Base-by-base conservation (phyloP, 2,888 invertebrate species). In the Caenorhabditis zanzibari region DNA sequence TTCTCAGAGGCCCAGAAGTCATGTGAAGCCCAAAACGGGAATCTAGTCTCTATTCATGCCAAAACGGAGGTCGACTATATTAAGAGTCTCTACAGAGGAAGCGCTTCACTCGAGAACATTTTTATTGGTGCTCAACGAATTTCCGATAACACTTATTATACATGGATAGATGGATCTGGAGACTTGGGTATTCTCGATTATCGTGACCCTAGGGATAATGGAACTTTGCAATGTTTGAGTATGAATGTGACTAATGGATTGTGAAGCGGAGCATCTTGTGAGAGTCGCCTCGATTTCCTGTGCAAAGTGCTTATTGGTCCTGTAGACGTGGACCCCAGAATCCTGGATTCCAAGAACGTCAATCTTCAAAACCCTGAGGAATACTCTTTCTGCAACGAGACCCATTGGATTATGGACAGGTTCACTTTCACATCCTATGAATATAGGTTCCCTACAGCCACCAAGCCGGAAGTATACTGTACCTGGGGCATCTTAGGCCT, bases 341-440 rank as follows among this genome's bases (percentile, higher is more conserved):
- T n/a, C n/a, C n/a, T n/a, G n/a, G n/a, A n/a, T n/a, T n/a, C n/a
- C n/a, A n/a, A n/a, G n/a, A n/a, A n/a, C n/a, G 32, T 56, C 24
- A 41, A 4, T n/a, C 2, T 9, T 49, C 19, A 49, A 4, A 28
- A 63, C 28, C 63, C 63, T n/a, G 44, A 19, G 0, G 75, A 75
- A 38, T 66, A 56, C 44, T 68, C 75, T 24, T 41, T 58, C 9
- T 75, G 75, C 56, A 75, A 75, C 49, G n/a, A n/a, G n/a, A n/a
- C n/a, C n/a, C n/a, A n/a, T n/a, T n/a, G n/a, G n/a, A n/a, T n/a
- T n/a, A n/a, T n/a, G n/a, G n/a, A n/a, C n/a, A n/a, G n/a, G n/a
- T n/a, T n/a, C 5, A 10, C 9, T 5, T 32, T 75, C 56, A 66
- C 75, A 9, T 66, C 75, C 19, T 54, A 52, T 22, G 63, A 54